A percentile compares a stretch with the other conserved stretches of the same genome.
These are phyloP conservation scores for Craterocephalus amniculus DNA, from an alignment of 2,797 vertebrate genomes.

Conservation along the genomic window DNA sequence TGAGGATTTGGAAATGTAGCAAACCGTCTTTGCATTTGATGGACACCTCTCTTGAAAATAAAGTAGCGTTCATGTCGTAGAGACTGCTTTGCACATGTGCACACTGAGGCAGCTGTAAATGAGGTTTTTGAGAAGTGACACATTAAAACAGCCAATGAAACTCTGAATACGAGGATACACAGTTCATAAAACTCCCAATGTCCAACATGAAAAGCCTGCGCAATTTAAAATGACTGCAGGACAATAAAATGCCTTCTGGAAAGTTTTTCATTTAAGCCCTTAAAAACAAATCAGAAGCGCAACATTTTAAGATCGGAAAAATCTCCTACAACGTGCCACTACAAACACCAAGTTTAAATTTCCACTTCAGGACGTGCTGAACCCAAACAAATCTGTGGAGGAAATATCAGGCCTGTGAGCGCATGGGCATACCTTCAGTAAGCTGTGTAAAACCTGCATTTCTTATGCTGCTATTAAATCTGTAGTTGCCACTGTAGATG, in stretches of 20 bases:
- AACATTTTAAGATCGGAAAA: neutral
- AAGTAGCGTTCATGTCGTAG: neutral
- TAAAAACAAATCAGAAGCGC: neutral
- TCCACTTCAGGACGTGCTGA: neutral
- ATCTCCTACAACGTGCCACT: neutral
- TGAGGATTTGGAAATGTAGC: no score
- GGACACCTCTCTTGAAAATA: neutral
- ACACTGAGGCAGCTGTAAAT: neutral
- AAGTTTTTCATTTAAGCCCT: neutral
- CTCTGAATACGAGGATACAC: neutral
- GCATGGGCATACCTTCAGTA: neutral
- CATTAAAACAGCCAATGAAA: neutral
- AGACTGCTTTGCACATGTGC: neutral
- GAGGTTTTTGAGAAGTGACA: neutral
- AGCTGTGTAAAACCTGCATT: neutral
- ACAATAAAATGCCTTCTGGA: neutral
- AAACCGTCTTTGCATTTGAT: neutral
- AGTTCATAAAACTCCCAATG: neutral
- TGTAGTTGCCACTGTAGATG: neutral
- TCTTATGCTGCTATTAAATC: neutral
- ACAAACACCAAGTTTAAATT: neutral
- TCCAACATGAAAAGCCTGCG: neutral
- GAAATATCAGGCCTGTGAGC: neutral
- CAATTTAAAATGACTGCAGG: neutral
- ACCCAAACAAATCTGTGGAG: no score